phyloP scores from a whole-genome alignment of 2,113 vertebrate species.

The Aix galericulata region DNA sequence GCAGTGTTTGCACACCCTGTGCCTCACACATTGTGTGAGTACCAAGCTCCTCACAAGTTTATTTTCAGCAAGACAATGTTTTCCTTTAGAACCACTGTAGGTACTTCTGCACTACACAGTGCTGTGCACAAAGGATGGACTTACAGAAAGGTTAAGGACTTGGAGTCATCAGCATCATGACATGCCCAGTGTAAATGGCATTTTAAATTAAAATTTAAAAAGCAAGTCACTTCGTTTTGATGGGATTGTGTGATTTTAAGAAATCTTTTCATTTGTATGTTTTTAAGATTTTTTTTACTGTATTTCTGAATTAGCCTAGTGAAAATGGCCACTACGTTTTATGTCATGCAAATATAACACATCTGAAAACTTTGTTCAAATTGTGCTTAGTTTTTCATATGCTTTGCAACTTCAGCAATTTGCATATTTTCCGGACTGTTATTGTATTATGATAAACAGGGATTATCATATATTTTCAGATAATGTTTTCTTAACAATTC shows the following conservation, averaged over 20 bases:
- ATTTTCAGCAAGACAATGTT: neutral
- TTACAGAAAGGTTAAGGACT: neutral
- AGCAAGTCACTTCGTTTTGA: neutral
- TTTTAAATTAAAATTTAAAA: neutral
- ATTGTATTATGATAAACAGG: slow-evolving; percentile 76
- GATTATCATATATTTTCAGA: slow-evolving; percentile 83
- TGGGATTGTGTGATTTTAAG: neutral
- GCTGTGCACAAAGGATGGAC: neutral
- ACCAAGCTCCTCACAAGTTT: neutral
- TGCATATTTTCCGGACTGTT: slow-evolving; percentile 70
- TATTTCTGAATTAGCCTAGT: neutral
- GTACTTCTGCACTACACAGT: neutral
- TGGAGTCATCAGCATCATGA: neutral
- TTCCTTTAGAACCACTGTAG: neutral
- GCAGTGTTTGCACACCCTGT: neutral
- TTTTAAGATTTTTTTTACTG: neutral
- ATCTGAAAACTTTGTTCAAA: slow-evolving; percentile 68
- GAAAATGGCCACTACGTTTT: neutral
- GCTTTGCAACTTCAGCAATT: slow-evolving; percentile 70
- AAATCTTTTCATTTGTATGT: neutral
- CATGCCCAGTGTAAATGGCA: neutral
- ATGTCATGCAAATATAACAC: neutral
- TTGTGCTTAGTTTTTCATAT: slow-evolving; percentile 43
- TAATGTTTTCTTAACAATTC: slow-evolving; percentile 80
- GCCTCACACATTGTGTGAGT: neutral